Evolutionary conservation across 2,113 vertebrate genomes (phyloP).

Genomic region (Zapus hudsonius): DNA sequence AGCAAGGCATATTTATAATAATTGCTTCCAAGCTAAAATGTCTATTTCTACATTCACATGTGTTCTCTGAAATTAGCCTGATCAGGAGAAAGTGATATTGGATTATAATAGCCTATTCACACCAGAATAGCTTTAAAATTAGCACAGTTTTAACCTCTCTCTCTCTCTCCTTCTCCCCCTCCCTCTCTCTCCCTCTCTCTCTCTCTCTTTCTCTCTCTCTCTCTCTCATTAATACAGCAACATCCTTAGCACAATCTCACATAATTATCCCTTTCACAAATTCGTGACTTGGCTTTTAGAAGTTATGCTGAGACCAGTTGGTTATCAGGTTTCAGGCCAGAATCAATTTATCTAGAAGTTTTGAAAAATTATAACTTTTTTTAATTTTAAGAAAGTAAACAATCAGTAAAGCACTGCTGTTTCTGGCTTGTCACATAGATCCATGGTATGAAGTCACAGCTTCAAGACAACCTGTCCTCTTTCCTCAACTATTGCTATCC

Average conservation of each 20-base stretch:
- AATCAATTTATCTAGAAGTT: conserved; percentile 29
- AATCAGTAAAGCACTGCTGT: neutral
- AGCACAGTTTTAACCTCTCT: neutral
- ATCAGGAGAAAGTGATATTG: neutral
- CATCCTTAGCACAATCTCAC: neutral
- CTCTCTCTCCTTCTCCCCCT: neutral
- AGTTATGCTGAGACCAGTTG: neutral
- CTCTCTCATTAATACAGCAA: neutral
- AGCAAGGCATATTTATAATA: neutral
- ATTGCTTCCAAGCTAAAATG: neutral
- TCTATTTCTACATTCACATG: neutral
- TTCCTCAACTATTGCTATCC: neutral
- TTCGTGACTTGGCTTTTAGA: neutral
- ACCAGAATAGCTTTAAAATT: neutral
- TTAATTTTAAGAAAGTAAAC: neutral
- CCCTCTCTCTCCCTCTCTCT: neutral
- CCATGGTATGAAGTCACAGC: neutral
- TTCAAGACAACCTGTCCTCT: neutral
- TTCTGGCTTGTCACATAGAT: neutral
- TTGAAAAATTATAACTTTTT: conserved; percentile 21
- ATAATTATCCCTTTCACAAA: neutral
- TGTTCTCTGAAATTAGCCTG: conserved; percentile 4
- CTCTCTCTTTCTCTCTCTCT: neutral
- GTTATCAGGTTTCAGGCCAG: neutral
- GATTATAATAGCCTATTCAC: neutral